phyloP scores from a whole-genome alignment of 2,113 vertebrate genomes.

The Pandion haliaetus region DNA sequence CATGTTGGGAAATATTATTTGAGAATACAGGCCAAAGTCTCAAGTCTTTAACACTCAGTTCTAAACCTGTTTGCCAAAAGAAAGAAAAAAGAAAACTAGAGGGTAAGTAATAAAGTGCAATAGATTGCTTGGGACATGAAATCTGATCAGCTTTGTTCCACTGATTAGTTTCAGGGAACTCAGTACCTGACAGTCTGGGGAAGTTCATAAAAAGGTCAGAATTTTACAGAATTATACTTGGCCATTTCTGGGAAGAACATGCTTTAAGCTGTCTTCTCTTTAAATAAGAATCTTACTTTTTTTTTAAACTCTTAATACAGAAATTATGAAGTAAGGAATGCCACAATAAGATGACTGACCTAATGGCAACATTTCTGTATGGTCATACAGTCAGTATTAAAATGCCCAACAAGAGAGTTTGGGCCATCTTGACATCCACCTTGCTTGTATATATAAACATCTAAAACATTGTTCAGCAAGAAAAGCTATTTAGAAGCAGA shows the following conservation, averaged over 20 bases:
- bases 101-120: not conserved
- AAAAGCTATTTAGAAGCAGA: not conserved
- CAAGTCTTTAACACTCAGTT: not conserved
- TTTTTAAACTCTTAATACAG: not conserved
- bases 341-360: not conserved
- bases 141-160: not conserved
- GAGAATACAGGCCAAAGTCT: not conserved
- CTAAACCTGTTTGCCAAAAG: not conserved
- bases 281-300: not conserved
- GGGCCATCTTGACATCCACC: not conserved
- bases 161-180: not conserved
- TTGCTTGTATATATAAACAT: not conserved
- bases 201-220: not conserved
- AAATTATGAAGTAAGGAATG: not conserved
- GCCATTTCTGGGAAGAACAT: not conserved
- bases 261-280: not conserved
- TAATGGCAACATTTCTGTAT: not conserved
- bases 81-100: not conserved
- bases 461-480: not conserved
- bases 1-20: not conserved
- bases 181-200: not conserved
- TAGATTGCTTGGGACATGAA: not conserved
- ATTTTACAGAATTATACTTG: not conserved
- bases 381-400: not conserved
- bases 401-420: not conserved